Percentiles rank a stretch among this genome's conserved stretches.
Conservation (phyloP, 2,888 invertebrate genomes). For the Isoperla grammatica region DNA sequence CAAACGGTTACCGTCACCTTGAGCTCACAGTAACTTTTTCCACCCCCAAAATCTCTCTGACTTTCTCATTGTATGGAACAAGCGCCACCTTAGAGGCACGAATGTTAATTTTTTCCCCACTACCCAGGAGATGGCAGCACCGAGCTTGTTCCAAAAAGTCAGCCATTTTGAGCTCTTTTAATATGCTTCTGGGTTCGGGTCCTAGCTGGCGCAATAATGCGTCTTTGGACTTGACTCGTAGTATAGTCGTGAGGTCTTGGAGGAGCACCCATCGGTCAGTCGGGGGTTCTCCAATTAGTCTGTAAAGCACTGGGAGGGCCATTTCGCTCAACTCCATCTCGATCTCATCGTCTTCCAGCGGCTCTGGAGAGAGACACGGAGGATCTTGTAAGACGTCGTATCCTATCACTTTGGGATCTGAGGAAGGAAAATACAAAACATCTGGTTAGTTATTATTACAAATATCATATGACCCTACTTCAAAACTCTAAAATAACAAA, state of each 20-base stretch:
- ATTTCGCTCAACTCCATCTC: constrained; percentile 78
- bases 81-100: constrained; percentile 75
- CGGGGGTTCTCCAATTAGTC: constrained; percentile 54
- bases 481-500: too few relatives aligned
- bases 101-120: constrained; percentile 73
- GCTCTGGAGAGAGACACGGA: constrained; percentile 50
- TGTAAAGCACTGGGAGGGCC: constrained; percentile 74
- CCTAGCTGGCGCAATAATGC: constrained; percentile 68
- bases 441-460: background rate
- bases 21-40: constrained; percentile 54
- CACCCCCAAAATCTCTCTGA: constrained; percentile 73
- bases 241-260: constrained; percentile 68
- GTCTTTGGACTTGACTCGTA: constrained; percentile 76
- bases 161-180: constrained; percentile 68
- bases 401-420: constrained; percentile 49
- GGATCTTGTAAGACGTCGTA: constrained; percentile 56
- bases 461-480: too few relatives aligned
- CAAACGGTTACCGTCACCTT: constrained; percentile 21
- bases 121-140: constrained; percentile 70
- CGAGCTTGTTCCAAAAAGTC: constrained; percentile 77
- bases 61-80: constrained; percentile 77
- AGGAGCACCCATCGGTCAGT: constrained; percentile 74
- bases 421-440: constrained; percentile 31
- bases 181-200: constrained; percentile 43
- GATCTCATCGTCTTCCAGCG: constrained; percentile 50